A percentile compares a stretch with the other conserved stretches of the same genome.
These are phyloP conservation scores for Mola mola DNA, from an alignment of 2,113 vertebrate species.

Conservation along the genomic window DNA sequence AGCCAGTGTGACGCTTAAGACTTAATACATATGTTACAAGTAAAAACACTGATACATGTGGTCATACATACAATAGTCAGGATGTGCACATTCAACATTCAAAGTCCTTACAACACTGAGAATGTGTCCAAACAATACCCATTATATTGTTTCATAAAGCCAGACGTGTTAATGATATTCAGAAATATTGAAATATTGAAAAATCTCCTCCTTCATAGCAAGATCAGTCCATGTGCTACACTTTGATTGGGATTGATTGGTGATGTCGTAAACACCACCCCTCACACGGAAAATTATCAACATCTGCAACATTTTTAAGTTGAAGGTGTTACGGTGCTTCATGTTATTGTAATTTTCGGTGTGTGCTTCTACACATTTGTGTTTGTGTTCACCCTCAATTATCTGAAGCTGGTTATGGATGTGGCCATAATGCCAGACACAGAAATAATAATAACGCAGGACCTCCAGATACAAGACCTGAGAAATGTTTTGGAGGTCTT, in stretches of 20 bases:
- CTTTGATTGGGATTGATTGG: too few species aligned
- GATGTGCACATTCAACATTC: slow-evolving; percentile 9
- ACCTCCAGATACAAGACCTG: background rate
- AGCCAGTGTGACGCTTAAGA: slow-evolving; percentile 24
- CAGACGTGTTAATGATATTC: slow-evolving; percentile 36
- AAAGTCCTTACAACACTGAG: background rate
- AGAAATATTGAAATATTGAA: background rate
- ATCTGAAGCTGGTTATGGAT: slow-evolving; percentile 10
- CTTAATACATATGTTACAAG: slow-evolving; percentile 33
- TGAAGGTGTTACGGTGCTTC: background rate
- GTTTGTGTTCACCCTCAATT: slow-evolving; percentile 6
- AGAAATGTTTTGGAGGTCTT: background rate
- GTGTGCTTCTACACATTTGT: background rate
- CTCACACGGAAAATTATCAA: too few species aligned
- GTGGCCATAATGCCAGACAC: slow-evolving; percentile 9
- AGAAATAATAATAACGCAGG: background rate
- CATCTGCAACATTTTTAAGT: background rate
- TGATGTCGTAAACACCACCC: too few species aligned
- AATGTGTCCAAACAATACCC: slow-evolving; percentile 20
- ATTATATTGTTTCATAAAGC: slow-evolving; percentile 21
- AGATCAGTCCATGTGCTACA: too few species aligned
- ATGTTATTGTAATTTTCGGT: background rate
- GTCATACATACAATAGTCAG: slow-evolving; percentile 35
- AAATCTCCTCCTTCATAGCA: too few species aligned
- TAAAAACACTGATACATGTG: slow-evolving; percentile 44